Conservation (phyloP, 2,797 vertebrate genomes). For the Bradypus variegatus region DNA sequence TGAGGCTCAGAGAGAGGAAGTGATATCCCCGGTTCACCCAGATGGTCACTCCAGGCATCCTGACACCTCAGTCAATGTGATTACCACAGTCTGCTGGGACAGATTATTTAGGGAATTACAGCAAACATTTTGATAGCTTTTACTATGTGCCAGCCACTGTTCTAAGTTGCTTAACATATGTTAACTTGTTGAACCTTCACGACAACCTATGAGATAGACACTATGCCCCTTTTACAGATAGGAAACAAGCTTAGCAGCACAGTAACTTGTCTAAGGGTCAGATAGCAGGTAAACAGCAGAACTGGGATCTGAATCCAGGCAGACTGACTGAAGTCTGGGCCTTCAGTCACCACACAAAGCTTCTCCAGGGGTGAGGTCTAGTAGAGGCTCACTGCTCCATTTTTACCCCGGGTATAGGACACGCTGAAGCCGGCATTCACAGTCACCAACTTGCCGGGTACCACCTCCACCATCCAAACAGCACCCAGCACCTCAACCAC, state of each 20-base stretch:
- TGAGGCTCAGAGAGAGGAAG: conserved; percentile 9
- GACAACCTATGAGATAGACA: background rate
- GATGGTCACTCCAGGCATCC: background rate
- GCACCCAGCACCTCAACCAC: conserved; percentile 94
- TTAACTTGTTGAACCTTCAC: background rate
- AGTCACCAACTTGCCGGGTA: conserved; percentile 91
- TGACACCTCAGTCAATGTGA: background rate
- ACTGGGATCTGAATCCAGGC: background rate
- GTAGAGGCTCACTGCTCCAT: conserved; percentile 41
- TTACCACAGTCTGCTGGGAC: background rate
- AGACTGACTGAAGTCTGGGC: background rate
- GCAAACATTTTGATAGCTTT: background rate
- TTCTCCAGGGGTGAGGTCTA: background rate
- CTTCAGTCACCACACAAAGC: background rate
- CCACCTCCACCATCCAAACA: conserved; percentile 86
- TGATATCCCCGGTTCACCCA: background rate
- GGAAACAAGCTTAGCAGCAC: background rate
- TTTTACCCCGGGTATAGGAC: conserved; percentile 78
- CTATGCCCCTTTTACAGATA: background rate
- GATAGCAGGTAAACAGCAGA: background rate
- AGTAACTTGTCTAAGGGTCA: background rate
- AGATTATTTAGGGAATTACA: background rate
- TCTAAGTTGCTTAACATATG: background rate
- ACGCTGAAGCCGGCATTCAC: conserved; percentile 93
- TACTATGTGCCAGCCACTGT: background rate